These are phyloP conservation scores for Eufriesea mexicana DNA, from an alignment of 1,140 invertebrate species.

Conservation along the genomic window DNA sequence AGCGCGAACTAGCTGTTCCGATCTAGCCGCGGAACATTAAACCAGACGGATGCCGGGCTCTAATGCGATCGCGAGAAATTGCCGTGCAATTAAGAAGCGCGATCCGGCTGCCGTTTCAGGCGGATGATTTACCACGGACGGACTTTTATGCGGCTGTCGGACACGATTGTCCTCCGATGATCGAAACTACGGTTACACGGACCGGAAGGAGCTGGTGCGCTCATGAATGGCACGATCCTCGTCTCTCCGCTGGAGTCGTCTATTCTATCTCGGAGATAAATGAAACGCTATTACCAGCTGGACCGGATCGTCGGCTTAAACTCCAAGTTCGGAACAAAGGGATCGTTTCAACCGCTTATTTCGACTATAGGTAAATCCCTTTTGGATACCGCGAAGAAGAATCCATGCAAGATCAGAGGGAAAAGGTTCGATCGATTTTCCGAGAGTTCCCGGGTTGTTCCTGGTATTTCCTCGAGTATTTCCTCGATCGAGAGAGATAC, in stretches of 20 bases:
- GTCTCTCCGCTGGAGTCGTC: constrained; percentile 6
- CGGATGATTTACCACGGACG: background rate
- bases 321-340: constrained; percentile 17
- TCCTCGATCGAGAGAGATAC: background rate
- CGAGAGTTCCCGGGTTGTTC: too few species aligned
- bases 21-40: background rate
- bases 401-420: background rate
- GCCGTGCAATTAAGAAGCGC: background rate
- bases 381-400: background rate
- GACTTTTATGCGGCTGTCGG: constrained; percentile 31
- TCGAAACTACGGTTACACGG: constrained; percentile 25
- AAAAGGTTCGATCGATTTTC: background rate
- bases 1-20: background rate
- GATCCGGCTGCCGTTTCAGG: background rate
- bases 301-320: constrained; percentile 13
- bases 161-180: constrained; percentile 29
- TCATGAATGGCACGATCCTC: constrained; percentile 44
- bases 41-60: background rate
- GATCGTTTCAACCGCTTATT: background rate
- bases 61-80: background rate
- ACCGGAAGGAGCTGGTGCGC: constrained; percentile 29
- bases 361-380: background rate
- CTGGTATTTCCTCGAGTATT: too few species aligned
- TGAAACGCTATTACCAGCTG: constrained; percentile 56
- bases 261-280: constrained; percentile 49